Conservation (phyloP, 2,113 vertebrate species). For the Irena cyanogastra region DNA sequence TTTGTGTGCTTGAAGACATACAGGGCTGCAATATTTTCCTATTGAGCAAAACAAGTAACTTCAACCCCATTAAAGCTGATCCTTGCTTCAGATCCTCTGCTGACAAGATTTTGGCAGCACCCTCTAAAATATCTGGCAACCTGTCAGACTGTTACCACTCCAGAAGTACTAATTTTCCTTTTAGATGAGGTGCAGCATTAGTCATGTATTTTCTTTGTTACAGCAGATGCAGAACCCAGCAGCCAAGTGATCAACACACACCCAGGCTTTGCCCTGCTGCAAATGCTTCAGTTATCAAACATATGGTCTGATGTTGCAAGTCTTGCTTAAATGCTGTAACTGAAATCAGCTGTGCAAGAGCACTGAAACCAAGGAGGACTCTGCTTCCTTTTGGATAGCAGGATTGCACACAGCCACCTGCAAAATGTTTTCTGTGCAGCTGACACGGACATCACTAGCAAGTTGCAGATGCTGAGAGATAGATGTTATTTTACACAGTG, state of each 20-base stretch:
- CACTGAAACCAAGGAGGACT: neutral
- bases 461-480: neutral
- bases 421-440: neutral
- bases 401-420: neutral
- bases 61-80: neutral
- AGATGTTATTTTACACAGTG: neutral
- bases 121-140: neutral
- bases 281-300: neutral
- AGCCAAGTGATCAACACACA: neutral
- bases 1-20: neutral
- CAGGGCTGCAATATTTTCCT: neutral
- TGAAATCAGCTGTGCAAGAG: neutral
- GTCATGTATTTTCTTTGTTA: neutral
- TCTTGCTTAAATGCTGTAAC: neutral
- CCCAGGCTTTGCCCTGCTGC: neutral
- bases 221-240: neutral
- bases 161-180: neutral
- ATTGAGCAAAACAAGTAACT: neutral
- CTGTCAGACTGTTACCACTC: neutral
- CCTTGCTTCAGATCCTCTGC: neutral
- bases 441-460: neutral
- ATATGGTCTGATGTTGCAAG: neutral
- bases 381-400: rapidly evolving
- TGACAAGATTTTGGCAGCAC: neutral
- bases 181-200: neutral